Evolutionary conservation across 2,888 invertebrate species (phyloP).

Genomic region (Gari tellinella): DNA sequence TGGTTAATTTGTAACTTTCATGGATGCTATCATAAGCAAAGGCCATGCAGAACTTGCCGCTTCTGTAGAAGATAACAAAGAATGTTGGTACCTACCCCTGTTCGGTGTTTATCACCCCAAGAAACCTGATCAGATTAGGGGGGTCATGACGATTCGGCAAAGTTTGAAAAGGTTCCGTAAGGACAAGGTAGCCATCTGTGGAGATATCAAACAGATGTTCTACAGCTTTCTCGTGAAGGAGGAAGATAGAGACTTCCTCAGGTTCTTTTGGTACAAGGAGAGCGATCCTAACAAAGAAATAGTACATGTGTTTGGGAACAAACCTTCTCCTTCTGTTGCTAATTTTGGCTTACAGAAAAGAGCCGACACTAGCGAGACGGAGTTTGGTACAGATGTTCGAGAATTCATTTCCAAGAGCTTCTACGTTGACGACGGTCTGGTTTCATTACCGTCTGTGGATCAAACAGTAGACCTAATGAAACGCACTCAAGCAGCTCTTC

Average conservation of each 20-base stretch:
- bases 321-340: constrained; percentile 51
- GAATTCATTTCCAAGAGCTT: constrained; percentile 43
- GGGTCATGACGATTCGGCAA: constrained; percentile 29
- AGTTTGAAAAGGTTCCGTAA: constrained; percentile 33
- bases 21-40: constrained; percentile 30
- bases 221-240: constrained; percentile 22
- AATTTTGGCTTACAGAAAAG: constrained; percentile 40
- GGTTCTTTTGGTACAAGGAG: constrained; percentile 44
- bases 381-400: constrained; percentile 30
- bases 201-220: constrained; percentile 44
- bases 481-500: constrained; percentile 34
- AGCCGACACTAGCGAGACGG: constrained; percentile 12
- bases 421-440: constrained; percentile 61
- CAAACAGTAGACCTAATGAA: constrained; percentile 34
- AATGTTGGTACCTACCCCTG: constrained; percentile 43
- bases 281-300: constrained; percentile 24
- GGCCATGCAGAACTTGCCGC: constrained; percentile 55
- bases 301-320: constrained; percentile 34
- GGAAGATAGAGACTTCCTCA: constrained; percentile 20
- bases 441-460: constrained; percentile 24
- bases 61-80: not conserved
- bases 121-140: constrained; percentile 28
- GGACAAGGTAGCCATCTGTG: constrained; percentile 25
- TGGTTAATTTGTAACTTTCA: constrained; percentile 19
- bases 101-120: constrained; percentile 33